Base-by-base conservation (phyloP, 2,797 vertebrate genomes). In the Stomatorhinus walkeri region DNA sequence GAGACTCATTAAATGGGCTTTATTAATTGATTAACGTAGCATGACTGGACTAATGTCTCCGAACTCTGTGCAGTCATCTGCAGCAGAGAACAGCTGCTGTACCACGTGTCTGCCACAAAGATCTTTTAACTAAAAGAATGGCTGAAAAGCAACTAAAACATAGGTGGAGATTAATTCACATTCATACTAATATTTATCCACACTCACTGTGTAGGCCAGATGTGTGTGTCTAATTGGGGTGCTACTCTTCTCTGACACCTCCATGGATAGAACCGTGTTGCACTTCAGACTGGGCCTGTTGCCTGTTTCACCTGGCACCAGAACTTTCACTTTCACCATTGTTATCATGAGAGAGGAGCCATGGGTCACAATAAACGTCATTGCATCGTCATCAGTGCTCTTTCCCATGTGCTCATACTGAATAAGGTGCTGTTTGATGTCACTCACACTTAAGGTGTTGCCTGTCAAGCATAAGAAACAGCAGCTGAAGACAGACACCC, bases 311-410 rank as follows among this genome's bases (percentile, higher is more conserved):
- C 89, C 94, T n/a, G 95, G 92, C 90, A 99, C 96, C 6, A 91
- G 90, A 87, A 87, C 85, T 56, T 59, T 59, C 89, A 99, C 97
- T 89, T 95, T 95, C 93, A 99, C 94, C 46, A 94, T 92, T 0
- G 95, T 93, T 4, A 93, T 95, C 0, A 95, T 95, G 40, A 95
- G 95, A 36, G 96, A 95, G 89, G 96, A 91, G 0, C 97, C 97
- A 0, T 99, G 97, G 0, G 97, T 97, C 48, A 99, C 97, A 0
- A 96, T 96, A 94, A 99, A 94, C 51, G 96, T 96, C 95, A 99
- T 94, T 92, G 94, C 91, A 93, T 99, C 98, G 10, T 97, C 96
- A 24, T 91, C 92, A 0, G 92, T 89, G 8, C 93, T 92, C 1
- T 95, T 96, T 9, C 97, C 97, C 0, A 96, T 93, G 0, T 99